A percentile compares a stretch with the other conserved stretches of the same genome.
phyloP scores from a whole-genome alignment of 2,888 invertebrate species.

The Megastigmus dorsalis region DNA sequence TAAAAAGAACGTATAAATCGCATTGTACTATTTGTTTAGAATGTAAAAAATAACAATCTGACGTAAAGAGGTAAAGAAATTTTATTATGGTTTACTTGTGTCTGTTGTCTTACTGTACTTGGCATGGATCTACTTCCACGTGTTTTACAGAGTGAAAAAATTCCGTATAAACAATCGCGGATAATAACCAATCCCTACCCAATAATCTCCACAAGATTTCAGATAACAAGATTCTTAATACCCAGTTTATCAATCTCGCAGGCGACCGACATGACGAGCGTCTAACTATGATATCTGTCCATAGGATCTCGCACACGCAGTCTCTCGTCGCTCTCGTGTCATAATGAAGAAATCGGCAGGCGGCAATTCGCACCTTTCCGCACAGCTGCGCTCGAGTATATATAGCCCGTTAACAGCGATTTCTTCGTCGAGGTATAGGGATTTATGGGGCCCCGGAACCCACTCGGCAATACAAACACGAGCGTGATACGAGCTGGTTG shows the following conservation, averaged over 20 bases:
- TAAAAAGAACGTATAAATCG: no score
- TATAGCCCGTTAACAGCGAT: conserved; percentile 7
- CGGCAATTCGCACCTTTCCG: conserved; percentile 32
- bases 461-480: conserved; percentile 45
- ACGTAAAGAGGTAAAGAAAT: no score
- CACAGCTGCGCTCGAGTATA: background rate
- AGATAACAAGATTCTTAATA: conserved; percentile 25
- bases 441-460: conserved; percentile 47
- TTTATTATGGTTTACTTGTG: no score
- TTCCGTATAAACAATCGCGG: no score
- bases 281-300: conserved; percentile 18
- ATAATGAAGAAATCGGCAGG: conserved; percentile 44
- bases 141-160: no score
- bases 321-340: no score
- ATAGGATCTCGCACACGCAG: conserved; percentile 17
- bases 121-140: no score
- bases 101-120: no score
- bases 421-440: conserved; percentile 15
- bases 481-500: conserved; percentile 31
- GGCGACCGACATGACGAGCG: background rate
- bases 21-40: no score
- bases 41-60: no score
- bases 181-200: no score
- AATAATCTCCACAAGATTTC: no score
- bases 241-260: conserved; percentile 17